These are phyloP conservation scores for Netelia fuscicornis DNA, from an alignment of 2,888 invertebrate genomes.

Conservation along the genomic window DNA sequence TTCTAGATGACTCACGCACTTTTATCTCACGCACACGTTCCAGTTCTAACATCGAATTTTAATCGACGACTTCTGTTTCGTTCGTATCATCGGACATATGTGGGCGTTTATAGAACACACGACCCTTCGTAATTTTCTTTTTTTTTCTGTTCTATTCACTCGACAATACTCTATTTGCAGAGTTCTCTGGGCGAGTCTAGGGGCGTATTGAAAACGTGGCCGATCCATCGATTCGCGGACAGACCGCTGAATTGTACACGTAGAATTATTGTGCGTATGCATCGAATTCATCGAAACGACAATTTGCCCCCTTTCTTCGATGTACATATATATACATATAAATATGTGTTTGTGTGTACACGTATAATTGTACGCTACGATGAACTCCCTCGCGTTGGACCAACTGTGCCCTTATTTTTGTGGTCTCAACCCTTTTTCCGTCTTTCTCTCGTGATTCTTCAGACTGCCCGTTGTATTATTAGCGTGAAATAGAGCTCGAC, in stretches of 20 bases:
- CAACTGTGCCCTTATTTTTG: conserved; percentile 65
- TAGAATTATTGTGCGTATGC: conserved; percentile 45
- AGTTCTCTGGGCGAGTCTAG: conserved; percentile 18
- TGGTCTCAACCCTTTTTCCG: conserved; percentile 43
- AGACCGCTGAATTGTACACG: conserved; percentile 17
- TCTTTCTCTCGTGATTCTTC: not conserved
- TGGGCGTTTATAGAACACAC: conserved; percentile 50
- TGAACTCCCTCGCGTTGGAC: conserved; percentile 58
- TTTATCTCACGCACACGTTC: conserved; percentile 25
- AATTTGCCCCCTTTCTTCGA: conserved; percentile 50
- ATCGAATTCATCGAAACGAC: conserved; percentile 53
- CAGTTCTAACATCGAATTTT: conserved; percentile 46
- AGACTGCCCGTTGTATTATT: not conserved
- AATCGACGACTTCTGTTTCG: conserved; percentile 47
- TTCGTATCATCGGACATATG: conserved; percentile 44
- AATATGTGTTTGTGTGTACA: not conserved
- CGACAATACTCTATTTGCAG: not conserved
- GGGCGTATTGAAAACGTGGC: conserved; percentile 59
- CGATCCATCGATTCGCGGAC: conserved; percentile 53
- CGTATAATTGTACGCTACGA: conserved; percentile 56
- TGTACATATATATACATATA: conserved; percentile 1
- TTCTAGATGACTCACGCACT: conserved; percentile 15
- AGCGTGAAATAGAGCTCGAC: conserved; percentile 15
- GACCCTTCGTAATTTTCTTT: conserved; percentile 17
- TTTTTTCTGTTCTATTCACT: conserved; percentile 49